Conservation (phyloP, 2,888 invertebrate species). For the Tachina grossa region DNA sequence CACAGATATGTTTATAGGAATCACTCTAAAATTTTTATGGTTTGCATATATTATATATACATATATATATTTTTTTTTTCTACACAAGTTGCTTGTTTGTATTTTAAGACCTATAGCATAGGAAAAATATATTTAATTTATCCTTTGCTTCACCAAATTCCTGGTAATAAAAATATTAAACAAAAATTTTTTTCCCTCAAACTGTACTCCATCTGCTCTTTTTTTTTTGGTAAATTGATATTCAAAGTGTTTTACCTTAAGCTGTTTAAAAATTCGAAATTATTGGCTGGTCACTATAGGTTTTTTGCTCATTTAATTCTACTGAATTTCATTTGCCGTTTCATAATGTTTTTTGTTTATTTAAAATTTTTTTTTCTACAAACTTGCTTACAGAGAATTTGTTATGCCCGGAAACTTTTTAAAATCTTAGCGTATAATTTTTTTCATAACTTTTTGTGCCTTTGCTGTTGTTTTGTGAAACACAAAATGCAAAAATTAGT, state of each 20-base stretch:
- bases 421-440: slow-evolving; percentile 42
- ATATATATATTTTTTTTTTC: too few species aligned
- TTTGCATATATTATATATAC: too few species aligned
- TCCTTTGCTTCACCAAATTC: too few species aligned
- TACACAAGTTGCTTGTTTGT: too few species aligned
- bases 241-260: slow-evolving; percentile 21
- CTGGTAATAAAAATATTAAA: too few species aligned
- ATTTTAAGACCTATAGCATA: too few species aligned
- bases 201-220: background rate
- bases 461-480: slow-evolving; percentile 1
- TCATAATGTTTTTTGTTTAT: background rate
- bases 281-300: slow-evolving; percentile 22
- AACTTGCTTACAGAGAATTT: slow-evolving; percentile 57
- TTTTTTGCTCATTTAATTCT: slow-evolving; percentile 15
- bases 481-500: slow-evolving; percentile 29
- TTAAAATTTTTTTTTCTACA: background rate
- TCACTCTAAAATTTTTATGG: too few species aligned
- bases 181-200: too few species aligned
- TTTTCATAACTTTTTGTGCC: background rate
- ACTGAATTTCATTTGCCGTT: slow-evolving; percentile 12
- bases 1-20: too few species aligned
- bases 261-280: slow-evolving; percentile 37
- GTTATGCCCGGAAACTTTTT: slow-evolving; percentile 45
- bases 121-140: too few species aligned
- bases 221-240: background rate